Evolutionary conservation across 2,888 invertebrate species (phyloP).

Genomic region (Drosophila conformis): DNA sequence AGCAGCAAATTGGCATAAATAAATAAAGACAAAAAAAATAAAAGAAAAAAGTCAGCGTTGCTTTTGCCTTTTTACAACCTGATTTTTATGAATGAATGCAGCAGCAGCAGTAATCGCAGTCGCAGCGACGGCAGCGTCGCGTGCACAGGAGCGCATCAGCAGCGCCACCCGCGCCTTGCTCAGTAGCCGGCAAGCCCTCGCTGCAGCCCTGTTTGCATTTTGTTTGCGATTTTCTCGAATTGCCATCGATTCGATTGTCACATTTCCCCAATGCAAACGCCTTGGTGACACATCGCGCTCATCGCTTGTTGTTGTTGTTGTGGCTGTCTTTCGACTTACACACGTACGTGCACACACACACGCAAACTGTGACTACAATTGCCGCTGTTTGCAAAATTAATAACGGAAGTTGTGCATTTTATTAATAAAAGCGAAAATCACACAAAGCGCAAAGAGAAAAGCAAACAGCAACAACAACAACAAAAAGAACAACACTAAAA

Average conservation of each 20-base stretch:
- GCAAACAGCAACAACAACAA: constrained; percentile 24
- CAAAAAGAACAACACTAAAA: constrained; percentile 38
- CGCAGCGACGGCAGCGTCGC: constrained; percentile 50
- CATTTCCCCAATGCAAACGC: constrained; percentile 21
- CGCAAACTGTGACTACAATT: constrained; percentile 49
- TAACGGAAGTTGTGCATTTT: constrained; percentile 84
- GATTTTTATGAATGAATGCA: constrained; percentile 81
- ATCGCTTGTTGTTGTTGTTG: constrained; percentile 54
- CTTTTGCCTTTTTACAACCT: constrained; percentile 73
- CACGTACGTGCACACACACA: constrained; percentile 6
- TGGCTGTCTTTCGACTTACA: constrained; percentile 40
- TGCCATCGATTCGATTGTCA: constrained; percentile 41
- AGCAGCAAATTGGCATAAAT: constrained; percentile 78
- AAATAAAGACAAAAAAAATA: constrained; percentile 46
- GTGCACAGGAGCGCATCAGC: constrained; percentile 69
- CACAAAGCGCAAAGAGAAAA: constrained; percentile 51
- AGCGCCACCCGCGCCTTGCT: constrained; percentile 33
- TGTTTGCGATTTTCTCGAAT: constrained; percentile 51
- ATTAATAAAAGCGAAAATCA: constrained; percentile 81
- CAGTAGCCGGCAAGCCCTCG: constrained; percentile 23
- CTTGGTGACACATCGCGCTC: constrained; percentile 67
- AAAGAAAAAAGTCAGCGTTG: constrained; percentile 48
- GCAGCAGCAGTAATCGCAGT: constrained; percentile 27
- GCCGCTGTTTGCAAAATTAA: constrained; percentile 81
- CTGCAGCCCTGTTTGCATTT: constrained; percentile 44